Evolutionary conservation across 2,888 invertebrate species (phyloP).

Genomic region (Therioaphis trifolii): DNA sequence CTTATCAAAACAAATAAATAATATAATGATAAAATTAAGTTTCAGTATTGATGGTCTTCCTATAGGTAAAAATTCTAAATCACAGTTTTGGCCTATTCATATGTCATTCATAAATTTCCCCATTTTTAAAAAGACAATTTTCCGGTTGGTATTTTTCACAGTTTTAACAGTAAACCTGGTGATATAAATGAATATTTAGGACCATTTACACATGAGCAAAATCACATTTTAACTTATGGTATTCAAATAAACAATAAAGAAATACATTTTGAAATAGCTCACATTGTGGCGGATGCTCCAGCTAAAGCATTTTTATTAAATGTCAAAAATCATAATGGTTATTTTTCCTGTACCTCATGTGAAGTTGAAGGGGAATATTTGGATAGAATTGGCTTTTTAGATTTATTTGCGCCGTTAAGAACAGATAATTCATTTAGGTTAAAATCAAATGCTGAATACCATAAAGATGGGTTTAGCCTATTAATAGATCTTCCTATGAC

Average conservation of each 20-base stretch:
- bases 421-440: conserved; percentile 15
- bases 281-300: not conserved
- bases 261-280: not conserved
- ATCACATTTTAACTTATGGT: not conserved
- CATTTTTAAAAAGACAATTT: not conserved
- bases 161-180: not conserved
- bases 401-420: not conserved
- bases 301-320: conserved; percentile 18
- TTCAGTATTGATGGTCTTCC: too few relatives aligned
- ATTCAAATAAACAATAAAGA: not conserved
- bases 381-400: not conserved
- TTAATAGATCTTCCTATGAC: not conserved
- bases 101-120: not conserved
- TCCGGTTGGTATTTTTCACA: conserved; percentile 1
- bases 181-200: not conserved
- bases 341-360: not conserved
- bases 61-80: too few relatives aligned
- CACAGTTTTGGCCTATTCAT: too few relatives aligned
- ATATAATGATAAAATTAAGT: too few relatives aligned
- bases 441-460: not conserved
- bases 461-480: not conserved
- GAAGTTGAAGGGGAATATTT: not conserved
- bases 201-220: not conserved
- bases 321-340: conserved; percentile 9
- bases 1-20: too few relatives aligned